Percentiles rank a stretch among this genome's conserved stretches.
phyloP scores from a whole-genome alignment of 2,113 vertebrate species.

The Callipepla californica region DNA sequence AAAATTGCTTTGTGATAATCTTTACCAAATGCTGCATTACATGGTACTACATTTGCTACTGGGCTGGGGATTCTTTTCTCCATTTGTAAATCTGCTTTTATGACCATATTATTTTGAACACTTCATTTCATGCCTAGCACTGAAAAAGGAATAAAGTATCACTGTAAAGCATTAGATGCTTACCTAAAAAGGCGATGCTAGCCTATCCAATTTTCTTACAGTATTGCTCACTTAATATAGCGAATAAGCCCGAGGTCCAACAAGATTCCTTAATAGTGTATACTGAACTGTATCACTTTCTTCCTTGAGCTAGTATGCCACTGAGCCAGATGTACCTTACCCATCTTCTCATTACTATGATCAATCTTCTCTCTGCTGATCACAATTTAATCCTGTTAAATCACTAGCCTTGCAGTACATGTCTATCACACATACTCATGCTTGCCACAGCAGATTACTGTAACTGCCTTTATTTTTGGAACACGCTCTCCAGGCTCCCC shows the following conservation, averaged over 20 bases:
- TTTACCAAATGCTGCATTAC: slow-evolving; percentile 46
- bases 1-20: not conserved
- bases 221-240: not conserved
- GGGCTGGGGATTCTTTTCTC: slow-evolving; percentile 19
- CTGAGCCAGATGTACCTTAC: not conserved
- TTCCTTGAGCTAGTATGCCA: slow-evolving; percentile 14
- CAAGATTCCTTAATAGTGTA: slow-evolving; percentile 15
- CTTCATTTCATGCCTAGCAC: slow-evolving; percentile 48
- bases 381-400: slow-evolving; percentile 64
- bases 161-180: slow-evolving; percentile 23
- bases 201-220: slow-evolving; percentile 42
- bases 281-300: not conserved
- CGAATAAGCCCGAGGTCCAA: not conserved
- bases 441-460: slow-evolving; percentile 41
- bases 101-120: slow-evolving; percentile 30
- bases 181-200: slow-evolving; percentile 19
- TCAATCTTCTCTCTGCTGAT: slow-evolving; percentile 47
- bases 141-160: slow-evolving; percentile 22
- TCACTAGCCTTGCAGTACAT: slow-evolving; percentile 5
- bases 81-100: slow-evolving; percentile 57
- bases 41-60: slow-evolving; percentile 20
- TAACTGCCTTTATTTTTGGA: slow-evolving; percentile 61
- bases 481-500: not conserved
- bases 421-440: not conserved
- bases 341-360: slow-evolving; percentile 39